Evolutionary conservation across 2,113 vertebrate species (phyloP), one percentile per base, ranked within the genome.

Genomic region (Smithornis capensis): DNA sequence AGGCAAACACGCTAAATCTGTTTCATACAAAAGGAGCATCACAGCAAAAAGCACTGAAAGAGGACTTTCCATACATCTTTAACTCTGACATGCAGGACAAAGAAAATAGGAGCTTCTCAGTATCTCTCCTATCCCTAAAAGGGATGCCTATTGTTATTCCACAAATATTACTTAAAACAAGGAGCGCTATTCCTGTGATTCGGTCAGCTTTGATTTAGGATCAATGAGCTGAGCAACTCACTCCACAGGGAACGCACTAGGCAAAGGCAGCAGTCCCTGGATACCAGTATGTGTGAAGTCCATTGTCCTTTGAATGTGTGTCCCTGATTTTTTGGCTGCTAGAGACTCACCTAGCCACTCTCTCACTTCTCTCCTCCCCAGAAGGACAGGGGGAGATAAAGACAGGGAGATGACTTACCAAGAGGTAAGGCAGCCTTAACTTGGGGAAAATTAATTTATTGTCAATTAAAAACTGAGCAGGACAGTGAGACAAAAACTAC

Each of bases 121-220:
- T 38, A 90, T 37, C 40, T 69, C 47, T 23, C 44, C 12, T 67
- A 53, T 7, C 23, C 25, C 29, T 56, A 79, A 52, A 4, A 85
- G 33, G 14, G 49, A 63, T 2, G 5, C 10, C 12, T 14, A 38
- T 7, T 82, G 79, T 19, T 68, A 40, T 37, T 68, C 47, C 22
- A 55, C 12, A 16, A 56, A 11, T 0, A 0, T 22, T 52, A 42
- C 24, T 13, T 8, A 12, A 73, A 28, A 35, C 0, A 1, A 78
- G 42, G 18, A 85, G 5, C 4, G 7, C 31, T 53, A 12, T 18
- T 57, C 45, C 77, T 3, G 0, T 56, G 37, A 81, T 67, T 14
- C 60, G 89, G 6, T 10, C 37, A 53, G 44, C 45, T 74, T 44
- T 62, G 9, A 24, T 65, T 81, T 63, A 62, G 14, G 22, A 55